Evolutionary conservation across 2,113 vertebrate genomes (phyloP), one percentile per base, ranked within the genome.

Genomic region (human): DNA sequence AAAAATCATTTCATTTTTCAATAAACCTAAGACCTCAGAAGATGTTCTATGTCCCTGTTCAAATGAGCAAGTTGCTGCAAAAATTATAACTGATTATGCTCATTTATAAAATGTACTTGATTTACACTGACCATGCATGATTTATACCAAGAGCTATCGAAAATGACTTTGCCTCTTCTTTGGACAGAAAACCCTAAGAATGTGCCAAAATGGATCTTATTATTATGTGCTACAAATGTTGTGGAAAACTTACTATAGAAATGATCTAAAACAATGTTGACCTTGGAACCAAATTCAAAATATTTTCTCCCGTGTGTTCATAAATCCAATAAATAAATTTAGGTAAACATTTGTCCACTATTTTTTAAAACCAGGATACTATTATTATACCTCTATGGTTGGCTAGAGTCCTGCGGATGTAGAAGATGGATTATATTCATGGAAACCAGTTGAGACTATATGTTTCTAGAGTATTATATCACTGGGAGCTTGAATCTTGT

Each of bases 31-130:
- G 73, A 79, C 13, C 8, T 96, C n/a, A 87, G 50, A 94, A 76
- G 3, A 43, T 80, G 3, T 90, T 96, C 61, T 90, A 0, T 80
- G 43, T 90, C 30, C 8, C 45, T 90, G 13, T 70, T 90, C 50
- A 94, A 94, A 89, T 96, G 80, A 94, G 9, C 40, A 97, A 90
- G n/a, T 90, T 97, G 55, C 27, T 83, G 12, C 6, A 95, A 92
- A 96, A 87, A 86, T 92, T 93, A n/a, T 64, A 95, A 88, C 40
- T 7, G 8, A 90, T 92, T 95, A 94, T 81, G 9, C 30, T 94
- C 55, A 93, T 93, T 92, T 95, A 72, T 84, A 90, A 84, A 82
- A 93, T 78, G 43, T 84, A 72, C 70, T 94, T 88, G n/a, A 97
- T 85, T 97, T 96, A 88, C 1, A 76, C 23, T 84, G 32, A 80